Evolutionary conservation across 1,140 invertebrate species (phyloP), one percentile per base, ranked within the genome.

Genomic region (Steinernema feltiae): DNA sequence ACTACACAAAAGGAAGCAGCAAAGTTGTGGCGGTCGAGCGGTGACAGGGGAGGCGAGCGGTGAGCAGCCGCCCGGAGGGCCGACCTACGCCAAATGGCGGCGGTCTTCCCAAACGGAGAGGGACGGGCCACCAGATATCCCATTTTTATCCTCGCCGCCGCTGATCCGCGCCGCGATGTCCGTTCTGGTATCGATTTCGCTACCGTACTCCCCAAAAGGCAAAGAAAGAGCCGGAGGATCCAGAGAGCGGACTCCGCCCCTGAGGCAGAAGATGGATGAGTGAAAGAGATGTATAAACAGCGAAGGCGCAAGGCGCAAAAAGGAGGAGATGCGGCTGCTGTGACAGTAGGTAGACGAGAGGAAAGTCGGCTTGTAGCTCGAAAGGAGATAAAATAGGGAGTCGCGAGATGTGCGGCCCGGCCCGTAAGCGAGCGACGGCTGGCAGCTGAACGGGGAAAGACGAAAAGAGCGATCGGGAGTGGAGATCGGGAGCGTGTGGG

Each of bases 351-450:
- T 63, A 27, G 53, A 3, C 24, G 53, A 27, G 53, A 15, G 3
- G n/a, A n/a, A n/a, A n/a, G n/a, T n/a, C n/a, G n/a, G n/a, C n/a
- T n/a, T n/a, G n/a, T n/a, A n/a, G n/a, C n/a, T n/a, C n/a, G n/a
- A n/a, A n/a, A n/a, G 53, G 53, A 27, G 53, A 63, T 63, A 63
- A 63, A 63, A 63, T 63, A 63, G 24, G 53, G 53, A 63, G 53
- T 46, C 41, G 41, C 53, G 53, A 21, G 53, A 63, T 63, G 53
- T n/a, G 53, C 53, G 53, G 53, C 53, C 41, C 41, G 41, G n/a
- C n/a, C n/a, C 35, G 35, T 41, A 41, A 41, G 35, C 35, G 18
- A 41, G 35, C 35, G 35, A 7, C 24, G 53, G 24, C 53, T 63
- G 53, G 53, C 53, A 63, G 53, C 53, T 63, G 53, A 63, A 63